Evolutionary conservation across 23 tunicate species (phyloP), one percentile per base, ranked within the genome.

Genomic region (Trididemnum clinides): DNA sequence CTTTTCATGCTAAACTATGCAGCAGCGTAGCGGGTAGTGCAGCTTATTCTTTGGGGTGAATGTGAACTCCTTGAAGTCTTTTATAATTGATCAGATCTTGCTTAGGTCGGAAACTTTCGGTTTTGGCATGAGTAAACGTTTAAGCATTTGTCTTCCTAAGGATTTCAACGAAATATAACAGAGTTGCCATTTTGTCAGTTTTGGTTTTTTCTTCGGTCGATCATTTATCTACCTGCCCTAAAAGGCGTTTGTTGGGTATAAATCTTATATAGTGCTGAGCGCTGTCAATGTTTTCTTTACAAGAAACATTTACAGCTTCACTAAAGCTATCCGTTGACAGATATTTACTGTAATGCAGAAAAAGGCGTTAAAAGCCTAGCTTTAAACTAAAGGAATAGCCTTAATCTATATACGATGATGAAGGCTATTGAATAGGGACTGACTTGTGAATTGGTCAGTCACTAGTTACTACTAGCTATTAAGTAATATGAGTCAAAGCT

Each of bases 41-140:
- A n/a, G n/a, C n/a, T n/a, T n/a, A n/a, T n/a, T n/a, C n/a, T n/a
- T n/a, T n/a, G n/a, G n/a, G n/a, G n/a, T n/a, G n/a, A n/a, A n/a
- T n/a, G n/a, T n/a, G n/a, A n/a, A n/a, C n/a, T n/a, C 77, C 77
- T 71, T 71, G 25, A 71, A 71, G n/a, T 71, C 77, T 12, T 71
- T 71, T 71, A 71, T 23, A 71, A 71, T 71, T 23, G 36, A 20
- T 71, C 25, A 5, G 77, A 31, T 23, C 25, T 71, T 71, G 12
- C 10, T 23, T 31, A 38, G 37, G 30, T 71, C 30, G n/a, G 77
- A 71, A 12, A 12, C 38, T 71, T 71, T 71, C 77, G 30, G 37
- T 71, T 71, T 71, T 28, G 77, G 77, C 77, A 71, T 71, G 77
- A 36, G 10, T 15, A 44, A n/a, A n/a, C n/a, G n/a, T n/a, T n/a